These are phyloP conservation scores for Mobula birostris DNA, from an alignment of 2,113 vertebrate genomes.

Conservation along the genomic window DNA sequence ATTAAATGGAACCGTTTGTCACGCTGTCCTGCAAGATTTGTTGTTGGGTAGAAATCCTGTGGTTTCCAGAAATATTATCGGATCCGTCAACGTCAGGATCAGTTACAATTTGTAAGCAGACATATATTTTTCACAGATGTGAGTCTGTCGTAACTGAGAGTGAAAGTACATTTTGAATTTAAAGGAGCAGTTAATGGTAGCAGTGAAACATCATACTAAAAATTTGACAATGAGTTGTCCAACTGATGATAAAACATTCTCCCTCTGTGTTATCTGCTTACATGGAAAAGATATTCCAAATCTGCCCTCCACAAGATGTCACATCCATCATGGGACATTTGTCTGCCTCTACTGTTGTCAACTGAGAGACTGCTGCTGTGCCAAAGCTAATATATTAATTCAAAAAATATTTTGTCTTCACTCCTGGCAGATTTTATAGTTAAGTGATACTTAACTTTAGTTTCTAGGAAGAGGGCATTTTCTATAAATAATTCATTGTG, in stretches of 20 bases:
- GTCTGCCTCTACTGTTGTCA: background rate
- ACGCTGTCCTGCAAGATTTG: background rate
- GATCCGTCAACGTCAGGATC: background rate
- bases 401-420: background rate
- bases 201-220: background rate
- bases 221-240: background rate
- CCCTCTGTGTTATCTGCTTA: background rate
- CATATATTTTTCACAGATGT: background rate
- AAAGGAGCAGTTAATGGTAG: background rate
- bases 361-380: background rate
- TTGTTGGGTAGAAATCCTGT: background rate
- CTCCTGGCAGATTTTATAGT: background rate
- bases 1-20: background rate
- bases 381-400: background rate
- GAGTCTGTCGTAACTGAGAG: background rate
- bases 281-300: background rate
- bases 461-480: background rate
- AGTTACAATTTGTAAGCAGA: background rate
- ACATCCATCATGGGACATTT: background rate
- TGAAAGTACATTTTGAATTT: background rate
- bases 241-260: background rate
- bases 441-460: background rate
- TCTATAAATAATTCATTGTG: background rate
- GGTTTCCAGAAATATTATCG: background rate
- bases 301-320: background rate